Evolutionary conservation across 2,797 vertebrate species (phyloP), one percentile per base, ranked within the genome.

Genomic region (Parotocinclus haroldoi): DNA sequence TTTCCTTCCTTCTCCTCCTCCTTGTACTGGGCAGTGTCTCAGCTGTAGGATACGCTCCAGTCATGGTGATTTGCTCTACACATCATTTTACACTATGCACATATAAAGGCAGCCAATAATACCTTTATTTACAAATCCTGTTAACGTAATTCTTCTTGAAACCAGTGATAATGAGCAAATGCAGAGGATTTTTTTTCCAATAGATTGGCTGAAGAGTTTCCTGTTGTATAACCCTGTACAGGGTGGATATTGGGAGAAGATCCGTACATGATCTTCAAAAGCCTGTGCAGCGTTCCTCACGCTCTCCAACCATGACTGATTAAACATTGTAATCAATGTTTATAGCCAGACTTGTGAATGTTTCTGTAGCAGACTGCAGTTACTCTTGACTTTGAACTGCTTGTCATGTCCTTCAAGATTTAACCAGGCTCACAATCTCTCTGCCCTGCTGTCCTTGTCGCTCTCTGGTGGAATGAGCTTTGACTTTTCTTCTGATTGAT

Each of bases 251-350:
- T n/a, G n/a, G n/a, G n/a, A n/a, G n/a, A n/a, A n/a, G n/a, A n/a
- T n/a, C n/a, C n/a, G n/a, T n/a, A n/a, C n/a, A n/a, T 27, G 79
- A 83, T 77, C 77, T 86, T 83, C 77, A 80, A 79, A 81, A 83
- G 76, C 73, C 68, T 9, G 49, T 44, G 68, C 61, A 73, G 56
- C 68, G 62, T 42, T 68, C 48, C 49, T 50, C 46, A 60, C 49
- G 55, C 59, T 48, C 3, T 57, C 18, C 59, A 60, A 14, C n/a
- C 59, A 8, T 56, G 27, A 18, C 11, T 19, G 63, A 66, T 66
- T 49, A 38, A 49, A 49, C 64, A 67, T 61, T 52, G 55, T 63
- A 68, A 75, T 75, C 45, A 39, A 56, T 58, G 49, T 53, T 52
- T 58, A 53, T 58, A 11, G 55, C 18, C 60, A 52, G n/a, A 38